Evolutionary conservation across 2,797 vertebrate genomes (phyloP).

Genomic region (Spinus pinus): DNA sequence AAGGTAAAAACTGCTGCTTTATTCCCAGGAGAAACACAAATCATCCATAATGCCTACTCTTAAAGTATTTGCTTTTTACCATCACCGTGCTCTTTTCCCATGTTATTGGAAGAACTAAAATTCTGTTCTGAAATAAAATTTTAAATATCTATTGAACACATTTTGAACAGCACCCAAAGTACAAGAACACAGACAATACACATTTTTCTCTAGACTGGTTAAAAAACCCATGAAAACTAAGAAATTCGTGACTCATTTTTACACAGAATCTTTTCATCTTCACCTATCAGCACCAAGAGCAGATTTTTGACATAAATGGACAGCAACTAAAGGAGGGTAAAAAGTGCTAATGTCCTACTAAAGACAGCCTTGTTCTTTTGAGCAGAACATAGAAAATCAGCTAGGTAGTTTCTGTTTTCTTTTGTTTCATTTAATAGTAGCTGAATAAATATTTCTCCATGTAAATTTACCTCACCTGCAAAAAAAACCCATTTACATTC

Average conservation of each 20-base stretch:
- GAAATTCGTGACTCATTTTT: background rate
- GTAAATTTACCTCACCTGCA: background rate
- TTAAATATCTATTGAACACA: background rate
- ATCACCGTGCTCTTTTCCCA: background rate
- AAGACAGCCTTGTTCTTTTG: background rate
- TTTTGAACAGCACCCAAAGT: background rate
- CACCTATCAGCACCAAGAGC: background rate
- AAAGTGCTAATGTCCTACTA: background rate
- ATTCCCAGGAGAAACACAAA: background rate
- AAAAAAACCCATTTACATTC: slow-evolving; percentile 7
- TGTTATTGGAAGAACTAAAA: background rate
- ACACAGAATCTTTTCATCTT: background rate
- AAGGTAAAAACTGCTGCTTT: background rate
- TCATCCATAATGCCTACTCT: background rate
- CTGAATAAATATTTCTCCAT: background rate
- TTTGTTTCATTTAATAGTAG: background rate
- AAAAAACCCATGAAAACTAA: background rate
- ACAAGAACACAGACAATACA: background rate
- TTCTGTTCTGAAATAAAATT: background rate
- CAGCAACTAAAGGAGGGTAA: background rate
- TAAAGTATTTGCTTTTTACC: background rate
- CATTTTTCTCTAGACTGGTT: background rate
- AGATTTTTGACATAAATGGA: background rate
- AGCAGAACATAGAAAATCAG: background rate
- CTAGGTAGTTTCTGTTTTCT: background rate